Evolutionary conservation across 2,113 vertebrate species (phyloP).

Genomic region (Drymodes brunneopygia): DNA sequence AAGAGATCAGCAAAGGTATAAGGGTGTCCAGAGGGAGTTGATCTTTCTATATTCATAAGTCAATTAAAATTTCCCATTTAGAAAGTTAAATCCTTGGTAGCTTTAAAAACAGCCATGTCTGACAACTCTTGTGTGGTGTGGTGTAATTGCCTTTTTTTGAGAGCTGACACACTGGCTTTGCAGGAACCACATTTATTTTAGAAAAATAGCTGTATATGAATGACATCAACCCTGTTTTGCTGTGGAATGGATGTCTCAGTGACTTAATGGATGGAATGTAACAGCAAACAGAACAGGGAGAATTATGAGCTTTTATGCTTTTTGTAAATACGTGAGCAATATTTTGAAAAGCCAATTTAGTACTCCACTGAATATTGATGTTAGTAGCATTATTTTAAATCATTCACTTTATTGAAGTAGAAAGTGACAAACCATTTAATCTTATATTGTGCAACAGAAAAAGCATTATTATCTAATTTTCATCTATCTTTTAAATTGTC

Average conservation of each 20-base stretch:
- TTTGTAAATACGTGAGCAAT: background rate
- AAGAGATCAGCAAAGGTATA: background rate
- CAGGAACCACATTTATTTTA: background rate
- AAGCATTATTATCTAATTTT: background rate
- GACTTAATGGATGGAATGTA: background rate
- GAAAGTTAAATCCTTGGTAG: background rate
- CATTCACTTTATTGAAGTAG: background rate
- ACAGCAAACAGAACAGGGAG: background rate
- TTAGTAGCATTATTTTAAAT: background rate
- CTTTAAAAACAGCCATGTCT: background rate
- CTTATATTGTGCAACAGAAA: background rate
- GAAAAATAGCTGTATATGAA: background rate
- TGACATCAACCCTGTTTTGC: background rate
- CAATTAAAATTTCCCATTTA: background rate
- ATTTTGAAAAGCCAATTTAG: background rate
- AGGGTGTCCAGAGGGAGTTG: background rate
- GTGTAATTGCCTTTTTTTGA: background rate
- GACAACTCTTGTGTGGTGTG: background rate
- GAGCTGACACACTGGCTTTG: accelerated
- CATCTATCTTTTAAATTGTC: background rate
- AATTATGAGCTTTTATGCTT: background rate
- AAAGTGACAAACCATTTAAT: background rate
- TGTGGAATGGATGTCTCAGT: background rate
- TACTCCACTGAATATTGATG: background rate
- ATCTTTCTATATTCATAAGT: background rate